Percentiles rank a stretch among this genome's conserved stretches.
Conservation (phyloP, 2,113 vertebrate genomes). For the Ptilonorhynchus violaceus region DNA sequence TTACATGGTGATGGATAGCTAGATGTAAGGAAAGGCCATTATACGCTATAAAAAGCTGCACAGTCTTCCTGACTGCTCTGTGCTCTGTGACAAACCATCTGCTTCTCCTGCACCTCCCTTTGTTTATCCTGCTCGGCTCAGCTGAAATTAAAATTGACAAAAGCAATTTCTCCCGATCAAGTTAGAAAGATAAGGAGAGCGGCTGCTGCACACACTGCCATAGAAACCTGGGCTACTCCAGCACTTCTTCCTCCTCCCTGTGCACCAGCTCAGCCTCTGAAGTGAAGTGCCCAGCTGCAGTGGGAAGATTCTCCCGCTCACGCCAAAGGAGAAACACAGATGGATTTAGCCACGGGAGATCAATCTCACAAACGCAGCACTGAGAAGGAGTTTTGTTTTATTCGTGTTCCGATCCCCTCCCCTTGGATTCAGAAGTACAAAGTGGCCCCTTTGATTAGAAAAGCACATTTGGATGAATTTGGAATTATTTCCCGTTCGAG, state of each 20-base stretch:
- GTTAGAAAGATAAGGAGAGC: conserved; percentile 11
- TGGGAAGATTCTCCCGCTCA: neutral
- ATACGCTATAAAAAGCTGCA: conserved; percentile 39
- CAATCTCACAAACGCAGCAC: neutral
- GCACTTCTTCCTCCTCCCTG: neutral
- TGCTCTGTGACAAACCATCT: conserved; percentile 62
- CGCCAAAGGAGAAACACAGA: neutral
- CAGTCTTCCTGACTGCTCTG: conserved; percentile 23
- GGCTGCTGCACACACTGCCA: neutral
- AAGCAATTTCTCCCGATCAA: conserved; percentile 50
- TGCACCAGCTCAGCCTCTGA: neutral
- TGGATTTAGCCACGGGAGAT: neutral
- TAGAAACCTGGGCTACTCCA: conserved; percentile 32
- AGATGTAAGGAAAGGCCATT: conserved; percentile 47
- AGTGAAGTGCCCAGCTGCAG: conserved; percentile 6
- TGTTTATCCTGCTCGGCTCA: conserved; percentile 50
- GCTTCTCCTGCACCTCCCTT: conserved; percentile 38
- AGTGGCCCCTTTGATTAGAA: conserved; percentile 50
- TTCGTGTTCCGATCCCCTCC: neutral
- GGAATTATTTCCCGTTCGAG: neutral
- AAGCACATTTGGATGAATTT: conserved; percentile 23
- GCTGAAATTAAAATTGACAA: conserved; percentile 68
- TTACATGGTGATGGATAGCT: conserved; percentile 14
- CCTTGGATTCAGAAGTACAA: neutral
- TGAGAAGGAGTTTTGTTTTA: conserved; percentile 9